Evolutionary conservation across 2,888 invertebrate genomes (phyloP), one percentile per base, ranked within the genome.

Genomic region (Lepas anatifera): DNA sequence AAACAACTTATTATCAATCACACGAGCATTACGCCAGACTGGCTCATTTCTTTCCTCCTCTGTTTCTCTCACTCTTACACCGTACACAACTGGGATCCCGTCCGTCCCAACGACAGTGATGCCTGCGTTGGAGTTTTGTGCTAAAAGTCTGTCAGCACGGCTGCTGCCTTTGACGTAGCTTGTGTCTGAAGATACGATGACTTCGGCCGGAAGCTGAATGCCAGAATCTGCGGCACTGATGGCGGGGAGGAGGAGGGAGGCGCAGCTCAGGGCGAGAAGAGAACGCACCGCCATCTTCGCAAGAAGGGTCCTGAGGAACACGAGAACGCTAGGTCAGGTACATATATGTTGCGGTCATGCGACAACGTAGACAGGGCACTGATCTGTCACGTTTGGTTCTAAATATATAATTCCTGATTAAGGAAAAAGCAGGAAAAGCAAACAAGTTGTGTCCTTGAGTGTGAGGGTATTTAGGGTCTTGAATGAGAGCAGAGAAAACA

Each of bases 41-140:
- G 64, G 64, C 39, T n/a, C 64, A 27, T 69, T 50, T 74, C 87
- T 87, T 76, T 69, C 58, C n/a, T 13, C 63, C 35, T 69, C 58
- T 4, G 52, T 63, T n/a, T 69, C 69, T 2, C 25, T 32, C 43
- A 52, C 69, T 37, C 69, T 66, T n/a, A 69, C 69, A 4, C 69
- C 69, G 50, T 37, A 32, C 7, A 69, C 52, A n/a, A 69, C 63
- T 13, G 69, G 69, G 10, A 58, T 35, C 6, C 58, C 69, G 39
- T 69, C 58, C 11, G 32, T 25, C 27, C 58, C 69, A 25, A 69
- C 22, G 18, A 35, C 50, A 25, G 63, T 52, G 64, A 39, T 16
- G 64, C 37, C 39, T 1, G 7, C n/a, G 11, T n/a, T 25, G 4
- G 39, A 37, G 39, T 25, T n/a, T 11, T 25, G 39, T 13, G 37